Evolutionary conservation across 2,113 vertebrate species (phyloP), one percentile per base, ranked within the genome.

Genomic region (Bufo bufo): DNA sequence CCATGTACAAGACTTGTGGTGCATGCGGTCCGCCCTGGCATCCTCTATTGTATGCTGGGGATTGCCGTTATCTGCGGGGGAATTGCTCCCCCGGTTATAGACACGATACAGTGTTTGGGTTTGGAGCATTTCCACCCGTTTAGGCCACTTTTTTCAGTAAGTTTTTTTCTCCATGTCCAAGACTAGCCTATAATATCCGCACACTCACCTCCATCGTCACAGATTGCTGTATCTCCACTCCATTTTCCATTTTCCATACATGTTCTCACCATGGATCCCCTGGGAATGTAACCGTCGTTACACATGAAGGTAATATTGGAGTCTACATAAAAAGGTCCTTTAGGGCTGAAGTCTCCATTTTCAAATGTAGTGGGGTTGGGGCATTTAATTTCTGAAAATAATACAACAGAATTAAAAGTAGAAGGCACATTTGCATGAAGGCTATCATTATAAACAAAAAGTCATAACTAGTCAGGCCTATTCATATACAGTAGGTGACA

Each of bases 281-380:
- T 86, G 9, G 97, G 80, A 0, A 61, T 90, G 90, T 95, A 96
- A 3, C 96, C 97, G 0, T 93, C 92, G 14, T 92, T 92, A 85
- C 97, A 98, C 49, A 94, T 92, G n/a, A 97, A 98, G 71, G 72
- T 95, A 90, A 97, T 93, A n/a, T 90, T 90, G 65, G 92, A 75
- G 0, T 94, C 94, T 43, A 94, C 91, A 0, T 83, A 90, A 65
- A 95, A 90, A 65, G 90, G 91, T 12, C 92, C 93, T 16, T 93
- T 90, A 14, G 97, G 96, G 89, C 79, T 91, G 75, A 96, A 91
- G 8, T 94, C 88, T 0, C 97, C 97, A 0, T 97, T 91, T 86
- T 96, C 95, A 89, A 98, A 92, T 86, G 92, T 89, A 3, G 92
- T 89, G 2, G 96, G 97, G 23, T 91, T 93, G 0, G 96, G 95